Evolutionary conservation across 2,888 invertebrate genomes (phyloP).

Genomic region (Synergus itoensis): DNA sequence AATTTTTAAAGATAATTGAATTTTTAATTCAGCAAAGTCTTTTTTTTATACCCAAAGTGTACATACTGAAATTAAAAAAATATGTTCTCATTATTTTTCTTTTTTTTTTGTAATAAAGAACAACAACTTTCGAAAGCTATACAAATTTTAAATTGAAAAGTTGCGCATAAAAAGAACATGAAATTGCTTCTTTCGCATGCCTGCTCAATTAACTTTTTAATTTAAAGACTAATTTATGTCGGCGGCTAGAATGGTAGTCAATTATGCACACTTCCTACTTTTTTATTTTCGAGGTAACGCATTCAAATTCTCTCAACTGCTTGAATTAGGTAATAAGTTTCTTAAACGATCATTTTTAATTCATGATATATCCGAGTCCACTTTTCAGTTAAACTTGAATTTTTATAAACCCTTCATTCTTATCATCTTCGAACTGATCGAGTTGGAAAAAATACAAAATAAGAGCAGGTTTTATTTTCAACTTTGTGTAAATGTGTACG

Average conservation of each 20-base stretch:
- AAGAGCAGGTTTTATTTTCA: neutral
- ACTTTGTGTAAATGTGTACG: neutral
- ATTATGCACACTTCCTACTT: constrained; percentile 20
- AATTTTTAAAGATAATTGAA: constrained; percentile 32
- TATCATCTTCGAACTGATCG: neutral
- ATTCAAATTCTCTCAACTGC: neutral
- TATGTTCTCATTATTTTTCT: neutral
- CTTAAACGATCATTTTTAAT: neutral
- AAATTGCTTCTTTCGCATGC: constrained; percentile 5
- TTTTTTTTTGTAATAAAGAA: neutral
- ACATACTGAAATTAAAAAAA: too few species aligned
- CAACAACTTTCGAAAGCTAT: neutral
- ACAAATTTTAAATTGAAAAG: neutral
- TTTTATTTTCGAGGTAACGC: neutral
- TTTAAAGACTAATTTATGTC: constrained; percentile 30
- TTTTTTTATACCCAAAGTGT: too few species aligned
- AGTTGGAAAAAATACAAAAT: neutral
- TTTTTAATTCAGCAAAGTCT: neutral
- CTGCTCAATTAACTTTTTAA: constrained; percentile 30
- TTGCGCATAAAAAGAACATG: neutral
- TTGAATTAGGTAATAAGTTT: neutral
- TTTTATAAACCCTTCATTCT: neutral
- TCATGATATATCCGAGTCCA: neutral
- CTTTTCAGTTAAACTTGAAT: neutral
- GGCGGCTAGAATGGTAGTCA: neutral